Conservation (phyloP, 2,113 vertebrate genomes). For the Psittacus erithacus region DNA sequence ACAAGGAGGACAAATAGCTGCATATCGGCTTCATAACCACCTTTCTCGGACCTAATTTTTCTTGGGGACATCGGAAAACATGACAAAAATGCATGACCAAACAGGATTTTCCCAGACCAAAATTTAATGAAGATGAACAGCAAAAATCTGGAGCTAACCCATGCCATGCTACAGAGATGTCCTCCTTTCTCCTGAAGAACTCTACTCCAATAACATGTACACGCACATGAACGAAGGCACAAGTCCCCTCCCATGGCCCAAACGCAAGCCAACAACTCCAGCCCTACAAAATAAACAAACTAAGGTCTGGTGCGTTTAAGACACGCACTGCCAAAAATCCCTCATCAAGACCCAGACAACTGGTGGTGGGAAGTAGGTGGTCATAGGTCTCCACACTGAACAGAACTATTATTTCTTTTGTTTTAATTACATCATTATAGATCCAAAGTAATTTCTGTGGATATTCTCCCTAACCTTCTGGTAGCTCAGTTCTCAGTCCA, state of each 20-base stretch:
- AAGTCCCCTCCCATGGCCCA: neutral
- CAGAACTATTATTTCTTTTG: neutral
- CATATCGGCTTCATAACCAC: neutral
- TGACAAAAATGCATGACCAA: neutral
- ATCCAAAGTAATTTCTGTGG: neutral
- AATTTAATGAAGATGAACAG: neutral
- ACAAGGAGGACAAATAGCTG: neutral
- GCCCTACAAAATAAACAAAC: neutral
- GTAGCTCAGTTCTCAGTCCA: neutral
- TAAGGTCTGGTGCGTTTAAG: neutral
- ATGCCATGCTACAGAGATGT: neutral
- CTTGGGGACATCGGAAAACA: neutral
- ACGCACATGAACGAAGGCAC: rapidly evolving
- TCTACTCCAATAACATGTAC: rapidly evolving
- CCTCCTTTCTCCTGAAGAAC: neutral
- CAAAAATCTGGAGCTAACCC: neutral
- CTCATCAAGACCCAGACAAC: neutral
- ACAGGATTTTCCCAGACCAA: neutral
- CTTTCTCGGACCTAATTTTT: neutral
- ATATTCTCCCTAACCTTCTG: neutral
- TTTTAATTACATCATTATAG: neutral
- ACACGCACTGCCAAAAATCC: neutral
- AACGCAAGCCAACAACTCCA: neutral
- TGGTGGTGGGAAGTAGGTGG: neutral
- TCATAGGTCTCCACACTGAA: rapidly evolving